These are phyloP conservation scores for Thryonomys swinderianus DNA, from an alignment of 2,113 vertebrate genomes.

Conservation along the genomic window DNA sequence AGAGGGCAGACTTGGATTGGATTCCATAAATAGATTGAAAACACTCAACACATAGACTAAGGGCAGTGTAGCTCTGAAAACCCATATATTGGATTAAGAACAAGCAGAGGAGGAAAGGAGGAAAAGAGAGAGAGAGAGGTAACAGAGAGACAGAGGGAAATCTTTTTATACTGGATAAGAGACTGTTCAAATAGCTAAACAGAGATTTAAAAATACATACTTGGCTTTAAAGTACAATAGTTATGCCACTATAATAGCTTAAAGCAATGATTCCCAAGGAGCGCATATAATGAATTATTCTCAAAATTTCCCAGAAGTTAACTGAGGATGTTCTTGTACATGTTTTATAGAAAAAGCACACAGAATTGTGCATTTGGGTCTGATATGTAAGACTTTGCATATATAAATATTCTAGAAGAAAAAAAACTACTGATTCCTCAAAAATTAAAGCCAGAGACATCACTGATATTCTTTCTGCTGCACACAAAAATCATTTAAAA, in stretches of 20 bases:
- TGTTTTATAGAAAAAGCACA: neutral
- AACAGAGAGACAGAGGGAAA: neutral
- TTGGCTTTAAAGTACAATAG: neutral
- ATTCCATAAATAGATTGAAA: slow-evolving; percentile 34
- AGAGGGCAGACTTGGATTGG: neutral
- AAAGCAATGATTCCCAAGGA: slow-evolving; percentile 6
- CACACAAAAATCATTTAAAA: neutral
- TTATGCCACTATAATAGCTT: neutral
- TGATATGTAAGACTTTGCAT: slow-evolving; percentile 8
- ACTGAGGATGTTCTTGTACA: neutral
- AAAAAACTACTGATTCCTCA: neutral
- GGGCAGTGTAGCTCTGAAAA: neutral
- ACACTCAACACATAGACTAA: slow-evolving; percentile 19
- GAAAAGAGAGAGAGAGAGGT: neutral
- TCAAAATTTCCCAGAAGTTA: neutral
- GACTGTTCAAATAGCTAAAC: neutral
- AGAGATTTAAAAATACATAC: neutral
- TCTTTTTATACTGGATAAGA: neutral
- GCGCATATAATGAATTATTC: neutral
- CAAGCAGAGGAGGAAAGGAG: neutral
- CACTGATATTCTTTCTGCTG: neutral
- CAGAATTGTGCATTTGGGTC: neutral
- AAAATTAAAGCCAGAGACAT: neutral
- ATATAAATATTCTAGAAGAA: neutral
- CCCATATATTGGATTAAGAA: neutral